These are phyloP conservation scores for Apoderus coryli DNA, from an alignment of 2,888 invertebrate species.

Conservation along the genomic window DNA sequence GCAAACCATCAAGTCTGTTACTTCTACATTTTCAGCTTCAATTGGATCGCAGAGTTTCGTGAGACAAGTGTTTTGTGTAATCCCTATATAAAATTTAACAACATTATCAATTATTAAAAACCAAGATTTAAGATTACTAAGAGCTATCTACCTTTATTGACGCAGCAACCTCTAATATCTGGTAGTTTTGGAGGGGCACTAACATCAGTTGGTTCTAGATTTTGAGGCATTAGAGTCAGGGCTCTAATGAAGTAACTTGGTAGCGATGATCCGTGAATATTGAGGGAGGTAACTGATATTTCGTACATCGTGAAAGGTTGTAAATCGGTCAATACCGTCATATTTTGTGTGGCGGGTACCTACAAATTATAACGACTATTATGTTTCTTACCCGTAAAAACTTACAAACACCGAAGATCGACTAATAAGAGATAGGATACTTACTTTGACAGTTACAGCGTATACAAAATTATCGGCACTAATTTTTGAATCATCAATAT, in stretches of 20 bases:
- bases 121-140: too few species aligned
- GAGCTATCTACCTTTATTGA: constrained; percentile 47
- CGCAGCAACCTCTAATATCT: constrained; percentile 56
- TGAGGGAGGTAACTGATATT: constrained; percentile 55
- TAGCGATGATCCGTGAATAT: constrained; percentile 61
- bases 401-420: too few species aligned
- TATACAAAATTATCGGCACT: too few species aligned
- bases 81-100: constrained; percentile 25
- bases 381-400: too few species aligned
- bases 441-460: too few species aligned
- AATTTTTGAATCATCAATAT: too few species aligned
- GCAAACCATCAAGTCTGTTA: constrained; percentile 77
- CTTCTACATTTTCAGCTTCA: constrained; percentile 35
- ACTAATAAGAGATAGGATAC: too few species aligned
- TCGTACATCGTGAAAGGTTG: constrained; percentile 75
- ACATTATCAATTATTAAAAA: too few species aligned
- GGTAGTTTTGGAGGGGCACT: constrained; percentile 55
- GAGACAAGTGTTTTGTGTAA: constrained; percentile 59
- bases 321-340: constrained; percentile 45
- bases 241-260: constrained; percentile 59
- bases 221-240: constrained; percentile 52
- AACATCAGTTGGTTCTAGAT: constrained; percentile 40
- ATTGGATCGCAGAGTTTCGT: constrained; percentile 67
- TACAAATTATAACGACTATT: too few species aligned
- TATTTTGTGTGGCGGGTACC: constrained; percentile 45